Base-by-base conservation (phyloP, 1,140 invertebrate species). In the Rhagoletis zephyria region DNA sequence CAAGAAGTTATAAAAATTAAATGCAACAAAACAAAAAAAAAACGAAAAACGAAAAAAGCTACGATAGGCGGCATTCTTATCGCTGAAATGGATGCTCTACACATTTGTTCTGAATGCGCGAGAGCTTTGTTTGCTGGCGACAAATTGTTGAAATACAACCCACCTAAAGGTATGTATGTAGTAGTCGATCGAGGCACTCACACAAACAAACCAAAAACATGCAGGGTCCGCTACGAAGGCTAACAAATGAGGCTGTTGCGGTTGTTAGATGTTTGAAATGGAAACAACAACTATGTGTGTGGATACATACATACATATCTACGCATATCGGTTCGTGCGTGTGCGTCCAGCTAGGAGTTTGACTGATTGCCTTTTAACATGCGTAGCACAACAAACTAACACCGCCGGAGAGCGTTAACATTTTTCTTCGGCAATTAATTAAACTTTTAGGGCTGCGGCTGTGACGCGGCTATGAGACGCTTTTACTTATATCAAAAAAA, bases 281-380 rank as follows among this genome's bases (percentile, higher is more conserved):
- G 51, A 10, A 56, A 56, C 5, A 10, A 56, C 51, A 74, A 74
- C 16, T 45, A 74, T 14, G 40, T 30, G 19, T 48, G 2, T 42
- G 40, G 45, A 45, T 74, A 42, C 67, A 45, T 14, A 42, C 67
- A 45, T 14, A 48, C 42, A 42, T 10, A 30, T 10, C 30, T 30
- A 67, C 6, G 10, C 14, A 74, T 48, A 45, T 48, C 6, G 42
- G 30, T 30, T 40, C 40, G 40, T 67, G n/a, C 3, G 64, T 40
- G 64, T 2, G 19, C 6, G 5, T 4, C 30, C 30, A 4, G 4
- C 9, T 30, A n/a, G 42, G 45, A 51, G 40, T 86, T 86, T 86
- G 85, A 86, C 85, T 86, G 85, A 86, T 86, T 86, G 59, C 51
- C 85, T 61, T 86, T 86, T 86, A 86, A 86, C 85, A 86, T 64